Evolutionary conservation across 1,140 invertebrate species (phyloP).

Genomic region (Myzus persicae): DNA sequence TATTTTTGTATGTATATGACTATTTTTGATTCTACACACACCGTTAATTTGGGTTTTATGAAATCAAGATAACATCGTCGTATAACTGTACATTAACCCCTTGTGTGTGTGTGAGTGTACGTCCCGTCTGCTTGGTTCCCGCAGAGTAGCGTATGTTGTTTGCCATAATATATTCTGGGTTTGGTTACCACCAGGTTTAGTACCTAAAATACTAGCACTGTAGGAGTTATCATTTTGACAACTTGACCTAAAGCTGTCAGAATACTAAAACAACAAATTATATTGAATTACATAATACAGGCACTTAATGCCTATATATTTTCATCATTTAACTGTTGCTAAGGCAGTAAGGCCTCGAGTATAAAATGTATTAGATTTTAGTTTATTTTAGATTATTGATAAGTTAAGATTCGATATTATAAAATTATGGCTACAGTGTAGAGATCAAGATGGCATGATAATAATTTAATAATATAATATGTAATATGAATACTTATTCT

Average conservation of each 20-base stretch:
- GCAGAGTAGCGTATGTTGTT: slow-evolving; percentile 20
- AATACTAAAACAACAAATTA: not conserved
- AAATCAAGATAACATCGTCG: not conserved
- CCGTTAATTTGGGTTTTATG: slow-evolving; percentile 43
- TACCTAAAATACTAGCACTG: not conserved
- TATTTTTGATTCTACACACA: slow-evolving; percentile 27
- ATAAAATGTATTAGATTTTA: not conserved
- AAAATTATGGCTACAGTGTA: too few relatives aligned
- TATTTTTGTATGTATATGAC: slow-evolving; percentile 3
- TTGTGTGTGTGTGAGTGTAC: not conserved
- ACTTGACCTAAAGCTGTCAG: slow-evolving; percentile 16
- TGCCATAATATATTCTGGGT: not conserved
- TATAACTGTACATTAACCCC: slow-evolving; percentile 50
- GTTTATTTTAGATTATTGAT: not conserved
- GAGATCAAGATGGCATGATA: not conserved
- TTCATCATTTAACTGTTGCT: not conserved
- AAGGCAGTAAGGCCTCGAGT: not conserved
- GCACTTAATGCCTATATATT: not conserved
- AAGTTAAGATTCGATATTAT: not conserved
- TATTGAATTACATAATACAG: not conserved
- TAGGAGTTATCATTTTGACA: not conserved
- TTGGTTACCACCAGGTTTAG: not conserved
- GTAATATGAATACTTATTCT: not conserved
- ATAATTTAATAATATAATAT: too few relatives aligned
- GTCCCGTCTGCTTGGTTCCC: not conserved